Base-by-base conservation (phyloP, 1,140 invertebrate species). In the Drosophila kepulauana region DNA sequence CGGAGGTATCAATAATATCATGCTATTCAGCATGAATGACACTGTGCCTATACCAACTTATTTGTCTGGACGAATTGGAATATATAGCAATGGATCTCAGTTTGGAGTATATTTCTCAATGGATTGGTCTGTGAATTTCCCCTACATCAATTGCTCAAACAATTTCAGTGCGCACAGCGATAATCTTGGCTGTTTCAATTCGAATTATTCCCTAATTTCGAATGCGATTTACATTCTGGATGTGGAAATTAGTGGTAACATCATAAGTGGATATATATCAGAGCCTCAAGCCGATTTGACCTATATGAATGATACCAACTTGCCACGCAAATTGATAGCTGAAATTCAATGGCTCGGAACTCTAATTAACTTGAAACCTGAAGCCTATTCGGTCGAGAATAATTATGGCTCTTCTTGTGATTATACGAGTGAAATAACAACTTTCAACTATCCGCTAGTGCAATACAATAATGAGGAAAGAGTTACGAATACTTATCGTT, bases 171-270 rank as follows among this genome's bases (percentile, higher is more conserved):
- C 5, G 5, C 8, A 7, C 8, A 7, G 5, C 33, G 33, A 8
- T 33, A 33, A 1, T 54, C 6, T 16, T 54, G 75, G 67, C 54
- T 77, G 75, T 41, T 77, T 68, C 7, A 77, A 77, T 16, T 30
- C 51, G 25, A 54, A 54, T 13, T 54, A 30, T 54, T 33, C 4
- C 6, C 6, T 77, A 25, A 59, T 77, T 48, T 62, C 58, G 20
- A 70, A 76, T 54, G 73, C 45, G 8, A 71, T 76, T 1, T 78
- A 78, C 58, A 70, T 15, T 25, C 1, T 51, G 8, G 48, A 51
- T 51, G 20, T 51, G 5, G 48, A 51, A 28, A 51, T 51, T 5
- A 11, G 10, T 28, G 4, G 28, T 51, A 28, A 16, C 1, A 51
- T 20, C 20, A 28, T 51, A n/a, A n/a, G n/a, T n/a, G n/a, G n/a